Evolutionary conservation across 2,888 invertebrate genomes (phyloP).

Genomic region (Alviniconcha strummeri): DNA sequence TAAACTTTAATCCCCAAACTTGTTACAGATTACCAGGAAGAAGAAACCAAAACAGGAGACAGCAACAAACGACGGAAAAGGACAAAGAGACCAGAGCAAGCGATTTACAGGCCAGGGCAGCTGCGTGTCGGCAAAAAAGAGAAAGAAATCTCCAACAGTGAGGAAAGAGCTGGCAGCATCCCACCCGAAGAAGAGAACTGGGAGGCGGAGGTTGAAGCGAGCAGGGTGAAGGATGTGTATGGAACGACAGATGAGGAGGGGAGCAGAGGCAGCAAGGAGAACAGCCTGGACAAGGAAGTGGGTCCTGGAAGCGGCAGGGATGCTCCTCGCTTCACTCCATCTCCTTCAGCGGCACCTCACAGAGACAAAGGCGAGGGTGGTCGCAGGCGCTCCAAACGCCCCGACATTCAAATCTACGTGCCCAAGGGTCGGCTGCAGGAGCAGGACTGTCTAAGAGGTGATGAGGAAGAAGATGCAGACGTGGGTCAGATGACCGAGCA

Average conservation of each 20-base stretch:
- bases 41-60: conserved; percentile 2
- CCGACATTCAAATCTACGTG: conserved; percentile 63
- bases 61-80: conserved; percentile 31
- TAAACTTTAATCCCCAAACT: no score
- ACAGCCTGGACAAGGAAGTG: conserved; percentile 45
- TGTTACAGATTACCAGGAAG: conserved; percentile 12
- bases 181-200: conserved; percentile 46
- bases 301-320: background rate
- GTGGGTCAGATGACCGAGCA: conserved; percentile 1
- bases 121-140: conserved; percentile 43
- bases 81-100: conserved; percentile 48
- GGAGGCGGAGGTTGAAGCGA: conserved; percentile 49
- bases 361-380: conserved; percentile 16
- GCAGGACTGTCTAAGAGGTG: conserved; percentile 42
- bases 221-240: conserved; percentile 32
- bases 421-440: conserved; percentile 58
- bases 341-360: background rate
- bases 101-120: conserved; percentile 59
- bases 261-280: conserved; percentile 53
- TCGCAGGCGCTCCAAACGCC: conserved; percentile 46
- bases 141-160: conserved; percentile 29
- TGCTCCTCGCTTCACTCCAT: background rate
- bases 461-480: conserved; percentile 39
- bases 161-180: conserved; percentile 22
- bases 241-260: conserved; percentile 55